Conservation (phyloP, 2,113 vertebrate genomes). For the Phalacrocorax carbo region DNA sequence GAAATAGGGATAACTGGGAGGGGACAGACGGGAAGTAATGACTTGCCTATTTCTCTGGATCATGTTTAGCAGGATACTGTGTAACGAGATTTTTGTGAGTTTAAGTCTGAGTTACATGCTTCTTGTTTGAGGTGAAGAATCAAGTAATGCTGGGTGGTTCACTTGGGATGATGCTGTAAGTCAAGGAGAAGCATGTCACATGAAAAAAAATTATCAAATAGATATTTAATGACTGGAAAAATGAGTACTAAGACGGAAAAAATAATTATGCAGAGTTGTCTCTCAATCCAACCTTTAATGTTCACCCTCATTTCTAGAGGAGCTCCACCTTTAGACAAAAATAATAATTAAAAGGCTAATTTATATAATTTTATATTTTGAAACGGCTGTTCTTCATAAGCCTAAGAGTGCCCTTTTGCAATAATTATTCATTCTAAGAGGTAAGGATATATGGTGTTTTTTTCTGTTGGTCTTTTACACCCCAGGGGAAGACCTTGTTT, state of each 20-base stretch:
- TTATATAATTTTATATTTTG: slow-evolving; percentile 22
- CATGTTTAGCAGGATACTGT: background rate
- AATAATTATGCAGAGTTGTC: background rate
- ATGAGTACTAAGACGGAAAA: background rate
- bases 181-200: slow-evolving; percentile 1
- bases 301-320: background rate
- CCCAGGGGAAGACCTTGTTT: background rate
- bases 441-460: background rate
- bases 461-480: slow-evolving; percentile 3
- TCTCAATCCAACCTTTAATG: slow-evolving; percentile 10
- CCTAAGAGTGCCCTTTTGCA: background rate
- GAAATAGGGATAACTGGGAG: background rate
- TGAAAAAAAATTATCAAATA: background rate
- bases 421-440: slow-evolving; percentile 2
- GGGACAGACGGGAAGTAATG: background rate
- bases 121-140: slow-evolving; percentile 24
- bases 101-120: background rate
- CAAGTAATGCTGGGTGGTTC: background rate
- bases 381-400: background rate
- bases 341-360: background rate
- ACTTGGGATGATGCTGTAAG: slow-evolving; percentile 12
- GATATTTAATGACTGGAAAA: background rate
- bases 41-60: background rate
- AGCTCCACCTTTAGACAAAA: slow-evolving; percentile 30
- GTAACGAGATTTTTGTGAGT: background rate